phyloP scores from a whole-genome alignment of 2,797 vertebrate species.

The Thripadectes ignobilis region DNA sequence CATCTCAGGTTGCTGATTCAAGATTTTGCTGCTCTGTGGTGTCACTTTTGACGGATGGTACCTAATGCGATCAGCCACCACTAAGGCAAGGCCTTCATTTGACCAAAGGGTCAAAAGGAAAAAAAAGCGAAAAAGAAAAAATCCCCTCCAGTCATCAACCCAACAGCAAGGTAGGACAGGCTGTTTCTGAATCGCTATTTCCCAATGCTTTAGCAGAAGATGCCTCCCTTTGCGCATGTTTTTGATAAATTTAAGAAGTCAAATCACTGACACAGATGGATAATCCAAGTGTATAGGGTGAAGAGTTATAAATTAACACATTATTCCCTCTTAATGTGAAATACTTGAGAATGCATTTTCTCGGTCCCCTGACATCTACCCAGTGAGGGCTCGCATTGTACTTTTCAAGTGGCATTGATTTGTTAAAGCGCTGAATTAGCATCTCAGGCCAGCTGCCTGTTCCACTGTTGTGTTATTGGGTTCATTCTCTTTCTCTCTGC shows the following conservation, averaged over 20 bases:
- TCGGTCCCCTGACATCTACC: slow-evolving; percentile 87
- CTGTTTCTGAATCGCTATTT: slow-evolving; percentile 65
- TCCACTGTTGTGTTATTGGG: slow-evolving; percentile 77
- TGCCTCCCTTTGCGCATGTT: slow-evolving; percentile 77
- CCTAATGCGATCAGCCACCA: slow-evolving; percentile 82
- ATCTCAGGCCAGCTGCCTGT: slow-evolving; percentile 90
- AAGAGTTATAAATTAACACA: slow-evolving; percentile 99
- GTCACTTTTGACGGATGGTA: slow-evolving; percentile 89
- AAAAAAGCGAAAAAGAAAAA: neutral
- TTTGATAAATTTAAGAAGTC: slow-evolving; percentile 94
- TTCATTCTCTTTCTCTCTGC: slow-evolving; percentile 72
- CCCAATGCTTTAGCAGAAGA: slow-evolving; percentile 66
- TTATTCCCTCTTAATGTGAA: slow-evolving; percentile 96
- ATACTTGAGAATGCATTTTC: slow-evolving; percentile 88
- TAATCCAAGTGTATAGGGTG: slow-evolving; percentile 89
- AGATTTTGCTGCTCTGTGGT: slow-evolving; percentile 77
- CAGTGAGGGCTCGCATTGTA: slow-evolving; percentile 91
- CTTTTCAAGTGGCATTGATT: slow-evolving; percentile 99
- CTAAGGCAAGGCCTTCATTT: slow-evolving; percentile 65
- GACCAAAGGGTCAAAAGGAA: slow-evolving; percentile 37
- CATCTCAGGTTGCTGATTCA: slow-evolving; percentile 81
- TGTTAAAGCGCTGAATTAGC: slow-evolving; percentile 99
- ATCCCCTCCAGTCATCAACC: neutral
- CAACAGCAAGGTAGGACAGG: slow-evolving; percentile 28
- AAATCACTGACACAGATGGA: slow-evolving; percentile 95